Conservation (phyloP, 2,797 vertebrate species). For the Cichlasoma orientale region DNA sequence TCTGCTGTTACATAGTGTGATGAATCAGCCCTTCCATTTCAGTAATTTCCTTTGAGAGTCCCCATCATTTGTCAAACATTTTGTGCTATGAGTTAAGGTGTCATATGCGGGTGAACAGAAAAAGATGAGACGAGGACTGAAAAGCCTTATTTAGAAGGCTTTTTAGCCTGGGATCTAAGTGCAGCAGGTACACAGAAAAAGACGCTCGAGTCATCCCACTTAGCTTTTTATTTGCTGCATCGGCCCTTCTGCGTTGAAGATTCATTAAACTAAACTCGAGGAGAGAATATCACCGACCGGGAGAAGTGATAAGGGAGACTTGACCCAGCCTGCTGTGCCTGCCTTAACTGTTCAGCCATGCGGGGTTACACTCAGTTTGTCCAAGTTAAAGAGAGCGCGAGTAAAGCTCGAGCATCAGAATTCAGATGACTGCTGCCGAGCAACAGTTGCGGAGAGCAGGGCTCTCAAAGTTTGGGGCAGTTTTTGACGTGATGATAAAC, state of each 20-base stretch:
- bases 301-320: slow-evolving; percentile 48
- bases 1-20: slow-evolving; percentile 60
- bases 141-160: slow-evolving; percentile 54
- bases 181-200: slow-evolving; percentile 47
- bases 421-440: slow-evolving; percentile 49
- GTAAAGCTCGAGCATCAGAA: slow-evolving; percentile 16
- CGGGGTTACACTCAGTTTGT: slow-evolving; percentile 47
- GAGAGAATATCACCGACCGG: slow-evolving; percentile 53
- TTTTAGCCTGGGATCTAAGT: slow-evolving; percentile 55
- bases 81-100: slow-evolving; percentile 64
- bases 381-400: slow-evolving; percentile 13
- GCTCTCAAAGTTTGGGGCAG: slow-evolving; percentile 18
- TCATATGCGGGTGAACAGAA: slow-evolving; percentile 62
- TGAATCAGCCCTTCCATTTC: slow-evolving; percentile 75
- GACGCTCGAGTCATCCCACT: not conserved
- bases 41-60: slow-evolving; percentile 75
- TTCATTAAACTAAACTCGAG: slow-evolving; percentile 57
- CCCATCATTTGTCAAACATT: slow-evolving; percentile 73
- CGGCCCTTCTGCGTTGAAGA: slow-evolving; percentile 36
- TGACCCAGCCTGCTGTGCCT: slow-evolving; percentile 51
- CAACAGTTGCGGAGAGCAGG: not conserved
- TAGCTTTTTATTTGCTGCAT: slow-evolving; percentile 59
- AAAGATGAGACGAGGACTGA: slow-evolving; percentile 63
- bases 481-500: slow-evolving; percentile 48
- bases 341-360: slow-evolving; percentile 49